Percentiles rank a stretch among this genome's conserved stretches.
Conservation (phyloP, 2,888 invertebrate species). For the Harmothoe impar region DNA sequence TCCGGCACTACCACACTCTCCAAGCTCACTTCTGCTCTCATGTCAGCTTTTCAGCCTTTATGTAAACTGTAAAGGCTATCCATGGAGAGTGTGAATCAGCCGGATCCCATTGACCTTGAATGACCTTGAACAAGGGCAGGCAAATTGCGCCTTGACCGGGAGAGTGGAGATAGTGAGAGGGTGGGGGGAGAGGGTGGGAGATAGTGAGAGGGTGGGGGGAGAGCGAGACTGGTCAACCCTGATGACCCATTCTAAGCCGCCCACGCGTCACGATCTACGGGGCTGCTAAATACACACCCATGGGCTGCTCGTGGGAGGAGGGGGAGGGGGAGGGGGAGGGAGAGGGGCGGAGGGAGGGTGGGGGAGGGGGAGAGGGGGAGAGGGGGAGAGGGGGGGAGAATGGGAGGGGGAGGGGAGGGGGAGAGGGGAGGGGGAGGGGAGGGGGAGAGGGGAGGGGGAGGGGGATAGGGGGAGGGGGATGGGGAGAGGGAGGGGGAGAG, state of each 20-base stretch:
- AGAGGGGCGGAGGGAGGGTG: background rate
- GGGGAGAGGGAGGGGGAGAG: too few species aligned
- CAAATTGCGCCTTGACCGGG: background rate
- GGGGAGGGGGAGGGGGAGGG: background rate
- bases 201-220: background rate
- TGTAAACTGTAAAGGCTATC: background rate
- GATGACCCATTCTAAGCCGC: constrained; percentile 6
- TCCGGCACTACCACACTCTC: background rate
- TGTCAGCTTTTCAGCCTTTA: background rate
- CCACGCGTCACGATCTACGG: background rate
- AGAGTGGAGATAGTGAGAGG: constrained; percentile 8
- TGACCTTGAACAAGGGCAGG: constrained; percentile 20
- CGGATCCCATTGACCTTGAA: constrained; percentile 4
- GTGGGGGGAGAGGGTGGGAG: background rate
- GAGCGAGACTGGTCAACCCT: background rate
- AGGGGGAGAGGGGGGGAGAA: too few species aligned
- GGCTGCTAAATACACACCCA: constrained; percentile 1
- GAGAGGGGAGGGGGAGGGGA: too few species aligned
- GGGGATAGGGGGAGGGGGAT: too few species aligned
- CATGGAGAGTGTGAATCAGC: background rate
- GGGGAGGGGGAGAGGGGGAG: background rate
- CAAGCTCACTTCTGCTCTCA: background rate
- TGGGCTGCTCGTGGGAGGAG: background rate
- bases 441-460: too few species aligned
- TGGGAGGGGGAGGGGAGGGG: too few species aligned